A percentile compares a stretch with the other conserved stretches of the same genome.
Conservation (phyloP, 2,113 vertebrate genomes). For the Notothenia rossii region DNA sequence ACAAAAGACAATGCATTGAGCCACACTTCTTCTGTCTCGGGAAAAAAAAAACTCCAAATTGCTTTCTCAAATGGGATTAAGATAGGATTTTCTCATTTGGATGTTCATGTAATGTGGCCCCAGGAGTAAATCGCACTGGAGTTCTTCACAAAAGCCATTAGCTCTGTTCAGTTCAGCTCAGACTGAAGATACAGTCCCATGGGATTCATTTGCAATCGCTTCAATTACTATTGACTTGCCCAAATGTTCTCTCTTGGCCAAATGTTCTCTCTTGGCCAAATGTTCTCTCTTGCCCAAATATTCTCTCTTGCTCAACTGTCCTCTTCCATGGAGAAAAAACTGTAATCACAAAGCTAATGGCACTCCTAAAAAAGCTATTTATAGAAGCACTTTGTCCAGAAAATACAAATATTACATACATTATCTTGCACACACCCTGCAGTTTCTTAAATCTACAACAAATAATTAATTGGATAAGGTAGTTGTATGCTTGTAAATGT, state of each 20-base stretch:
- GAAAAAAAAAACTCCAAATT: slow-evolving; percentile 49
- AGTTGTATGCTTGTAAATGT: slow-evolving; percentile 11
- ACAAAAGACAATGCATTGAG: slow-evolving; percentile 30
- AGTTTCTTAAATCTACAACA: neutral
- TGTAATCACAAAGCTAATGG: slow-evolving; percentile 31
- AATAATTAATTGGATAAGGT: neutral
- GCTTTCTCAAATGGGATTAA: slow-evolving; percentile 71
- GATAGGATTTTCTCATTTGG: slow-evolving; percentile 64
- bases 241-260: slow-evolving; percentile 41
- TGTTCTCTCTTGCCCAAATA: slow-evolving; percentile 15
- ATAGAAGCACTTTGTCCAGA: slow-evolving; percentile 10
- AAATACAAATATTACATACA: slow-evolving; percentile 9
- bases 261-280: slow-evolving; percentile 11
- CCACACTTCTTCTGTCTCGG: slow-evolving; percentile 20
- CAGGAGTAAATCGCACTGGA: slow-evolving; percentile 64
- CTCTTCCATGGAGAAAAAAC: slow-evolving; percentile 16
- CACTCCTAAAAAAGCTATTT: slow-evolving; percentile 22
- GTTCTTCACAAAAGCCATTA: slow-evolving; percentile 69
- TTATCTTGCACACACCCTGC: neutral
- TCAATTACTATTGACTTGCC: slow-evolving; percentile 48
- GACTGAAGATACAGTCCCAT: slow-evolving; percentile 51
- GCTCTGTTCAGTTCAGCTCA: slow-evolving; percentile 57
- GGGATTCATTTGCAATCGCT: slow-evolving; percentile 56
- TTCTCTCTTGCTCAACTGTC: slow-evolving; percentile 28
- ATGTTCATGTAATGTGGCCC: slow-evolving; percentile 60